Base-by-base conservation (phyloP, 2,797 vertebrate genomes). In the Lophius americanus region DNA sequence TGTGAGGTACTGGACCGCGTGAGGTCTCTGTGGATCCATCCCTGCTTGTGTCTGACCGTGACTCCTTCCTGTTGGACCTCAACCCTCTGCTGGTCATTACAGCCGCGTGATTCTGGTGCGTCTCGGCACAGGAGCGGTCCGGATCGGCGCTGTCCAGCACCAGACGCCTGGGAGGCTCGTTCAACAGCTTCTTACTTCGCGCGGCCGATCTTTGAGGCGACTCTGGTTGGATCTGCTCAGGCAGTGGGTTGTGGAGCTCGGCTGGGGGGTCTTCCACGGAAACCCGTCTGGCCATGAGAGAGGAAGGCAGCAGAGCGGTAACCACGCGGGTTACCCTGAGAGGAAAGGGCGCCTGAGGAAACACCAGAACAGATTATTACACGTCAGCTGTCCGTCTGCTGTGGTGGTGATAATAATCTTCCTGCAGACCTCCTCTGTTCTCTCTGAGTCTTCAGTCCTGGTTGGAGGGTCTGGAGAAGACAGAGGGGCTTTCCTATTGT, bases 211-310 rank as follows among this genome's bases (percentile, higher is more conserved):
- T 54, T n/a, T 64, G 73, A 60, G 84, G 84, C 49, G n/a, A 51
- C 51, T 88, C 88, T 1, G 60, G 58, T 6, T 65, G 72, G 57
- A 92, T 86, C 74, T 91, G 90, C 78, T 93, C 90, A 1, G 86
- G 84, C 51, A 91, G 78, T 0, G 75, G 87, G 33, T 68, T 78
- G 59, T 86, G 64, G 2, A 93, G 83, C 75, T 92, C 91, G 8
- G 83, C 66, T 0, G 92, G 89, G 10, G 92, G 92, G 70, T 94
- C 92, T 60, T 94, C 91, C 3, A 94, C 89, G 38, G 92, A 94
- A 52, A 95, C 92, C 6, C 88, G 88, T 14, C 92, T 87, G 46
- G 93, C 93, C 64, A 92, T 82, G 3, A 93, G 90, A 35, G 93
- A 87, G 8, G 92, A 81, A 0, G 94, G 94, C 37, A 95, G 84